A percentile compares a stretch with the other conserved stretches of the same genome.
phyloP scores from a whole-genome alignment of 2,113 vertebrate genomes.

The Oriolus oriolus region DNA sequence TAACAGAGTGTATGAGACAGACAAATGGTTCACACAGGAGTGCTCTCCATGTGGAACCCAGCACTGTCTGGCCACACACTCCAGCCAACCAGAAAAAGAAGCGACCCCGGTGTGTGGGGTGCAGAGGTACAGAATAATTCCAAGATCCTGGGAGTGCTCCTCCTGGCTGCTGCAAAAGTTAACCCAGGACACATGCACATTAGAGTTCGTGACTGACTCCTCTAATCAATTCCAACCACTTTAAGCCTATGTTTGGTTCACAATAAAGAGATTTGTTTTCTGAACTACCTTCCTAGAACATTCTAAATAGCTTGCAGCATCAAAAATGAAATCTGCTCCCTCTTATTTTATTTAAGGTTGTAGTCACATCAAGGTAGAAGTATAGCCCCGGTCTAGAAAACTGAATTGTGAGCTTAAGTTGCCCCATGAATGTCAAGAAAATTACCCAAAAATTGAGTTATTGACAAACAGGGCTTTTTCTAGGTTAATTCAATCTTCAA shows the following conservation, averaged over 20 bases:
- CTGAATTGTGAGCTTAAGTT: background rate
- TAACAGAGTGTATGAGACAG: background rate
- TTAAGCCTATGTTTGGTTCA: background rate
- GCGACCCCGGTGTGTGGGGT: accelerated
- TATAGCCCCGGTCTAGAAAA: background rate
- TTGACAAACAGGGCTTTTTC: background rate
- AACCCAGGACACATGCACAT: background rate
- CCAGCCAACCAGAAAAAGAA: background rate
- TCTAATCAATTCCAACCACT: background rate
- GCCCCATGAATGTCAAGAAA: background rate
- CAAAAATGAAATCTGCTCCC: background rate
- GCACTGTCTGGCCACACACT: accelerated
- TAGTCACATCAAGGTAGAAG: background rate
- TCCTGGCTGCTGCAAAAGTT: background rate
- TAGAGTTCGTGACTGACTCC: background rate
- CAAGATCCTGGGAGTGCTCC: too few species aligned
- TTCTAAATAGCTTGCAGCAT: background rate
- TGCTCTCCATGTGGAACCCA: background rate
- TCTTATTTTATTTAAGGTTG: background rate
- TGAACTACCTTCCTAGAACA: background rate
- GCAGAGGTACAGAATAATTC: background rate
- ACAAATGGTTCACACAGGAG: accelerated
- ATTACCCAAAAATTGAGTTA: background rate
- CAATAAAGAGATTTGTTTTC: background rate
- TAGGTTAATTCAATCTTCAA: background rate